Conservation (phyloP, 2,797 vertebrate species). For the Acrocephalus scirpaceus region DNA sequence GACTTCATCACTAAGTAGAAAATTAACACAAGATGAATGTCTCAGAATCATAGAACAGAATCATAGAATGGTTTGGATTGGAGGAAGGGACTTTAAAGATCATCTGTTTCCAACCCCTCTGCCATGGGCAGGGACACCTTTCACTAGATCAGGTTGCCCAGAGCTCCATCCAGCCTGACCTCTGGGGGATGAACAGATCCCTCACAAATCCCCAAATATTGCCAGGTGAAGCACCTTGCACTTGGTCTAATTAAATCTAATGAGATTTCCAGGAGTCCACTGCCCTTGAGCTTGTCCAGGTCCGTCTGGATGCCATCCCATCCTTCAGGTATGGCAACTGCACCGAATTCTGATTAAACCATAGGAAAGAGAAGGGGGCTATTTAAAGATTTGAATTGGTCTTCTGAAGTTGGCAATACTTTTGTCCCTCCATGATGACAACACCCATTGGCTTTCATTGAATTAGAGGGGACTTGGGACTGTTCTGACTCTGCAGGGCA, state of each 20-base stretch:
- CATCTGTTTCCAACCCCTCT: not conserved
- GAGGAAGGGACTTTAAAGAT: not conserved
- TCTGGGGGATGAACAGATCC: not conserved
- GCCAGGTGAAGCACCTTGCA: not conserved
- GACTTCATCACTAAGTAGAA: not conserved
- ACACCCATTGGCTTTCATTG: not conserved
- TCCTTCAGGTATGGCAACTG: not conserved
- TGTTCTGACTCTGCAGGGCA: not conserved
- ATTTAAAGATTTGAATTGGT: not conserved
- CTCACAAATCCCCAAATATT: not conserved
- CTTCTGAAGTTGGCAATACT: not conserved
- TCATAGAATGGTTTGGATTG: not conserved
- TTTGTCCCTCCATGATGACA: not conserved
- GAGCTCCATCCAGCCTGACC: not conserved
- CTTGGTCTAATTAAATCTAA: not conserved
- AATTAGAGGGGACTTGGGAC: not conserved
- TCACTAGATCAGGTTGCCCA: not conserved
- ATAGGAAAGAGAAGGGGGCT: not conserved
- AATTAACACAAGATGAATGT: not conserved
- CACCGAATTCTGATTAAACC: not conserved
- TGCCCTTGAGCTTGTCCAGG: not conserved
- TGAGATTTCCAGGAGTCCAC: not conserved
- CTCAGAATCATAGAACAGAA: not conserved
- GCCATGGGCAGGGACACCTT: not conserved
- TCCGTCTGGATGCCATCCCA: not conserved